phyloP scores from a whole-genome alignment of 2,888 invertebrate genomes.

The Scelioninae gen. 1 region DNA sequence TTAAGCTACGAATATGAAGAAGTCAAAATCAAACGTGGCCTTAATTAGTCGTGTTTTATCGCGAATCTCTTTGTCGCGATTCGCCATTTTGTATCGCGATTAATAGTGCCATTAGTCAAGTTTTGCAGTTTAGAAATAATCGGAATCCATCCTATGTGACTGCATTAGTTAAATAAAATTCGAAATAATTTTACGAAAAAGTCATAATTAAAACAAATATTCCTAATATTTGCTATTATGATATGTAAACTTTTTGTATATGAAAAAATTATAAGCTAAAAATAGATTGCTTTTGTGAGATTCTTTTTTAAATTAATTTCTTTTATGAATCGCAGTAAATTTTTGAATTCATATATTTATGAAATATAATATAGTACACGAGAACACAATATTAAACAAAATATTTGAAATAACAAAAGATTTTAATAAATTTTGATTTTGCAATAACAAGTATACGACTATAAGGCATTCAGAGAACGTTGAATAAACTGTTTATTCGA shows the following conservation, averaged over 20 bases:
- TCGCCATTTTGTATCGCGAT: not conserved
- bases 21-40: slow-evolving; percentile 51
- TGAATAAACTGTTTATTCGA: slow-evolving; percentile 47
- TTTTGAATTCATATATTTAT: not conserved
- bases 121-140: no score
- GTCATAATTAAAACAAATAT: no score
- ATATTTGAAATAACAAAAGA: slow-evolving; percentile 2
- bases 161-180: no score
- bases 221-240: no score
- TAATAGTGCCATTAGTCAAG: no score
- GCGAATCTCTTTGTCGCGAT: no score
- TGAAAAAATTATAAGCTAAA: no score
- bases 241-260: no score
- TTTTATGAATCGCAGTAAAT: not conserved
- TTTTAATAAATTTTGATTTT: slow-evolving; percentile 20
- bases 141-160: no score
- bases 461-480: slow-evolving; percentile 6
- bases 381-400: slow-evolving; percentile 4
- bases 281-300: no score
- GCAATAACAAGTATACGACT: slow-evolving; percentile 15
- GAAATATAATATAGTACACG: not conserved
- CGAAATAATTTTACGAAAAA: no score
- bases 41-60: slow-evolving; percentile 55
- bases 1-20: slow-evolving; percentile 15
- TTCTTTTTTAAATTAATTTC: no score